A percentile compares a stretch with the other conserved stretches of the same genome.
Conservation (phyloP, 2,797 vertebrate species). For the Lerista edwardsae region DNA sequence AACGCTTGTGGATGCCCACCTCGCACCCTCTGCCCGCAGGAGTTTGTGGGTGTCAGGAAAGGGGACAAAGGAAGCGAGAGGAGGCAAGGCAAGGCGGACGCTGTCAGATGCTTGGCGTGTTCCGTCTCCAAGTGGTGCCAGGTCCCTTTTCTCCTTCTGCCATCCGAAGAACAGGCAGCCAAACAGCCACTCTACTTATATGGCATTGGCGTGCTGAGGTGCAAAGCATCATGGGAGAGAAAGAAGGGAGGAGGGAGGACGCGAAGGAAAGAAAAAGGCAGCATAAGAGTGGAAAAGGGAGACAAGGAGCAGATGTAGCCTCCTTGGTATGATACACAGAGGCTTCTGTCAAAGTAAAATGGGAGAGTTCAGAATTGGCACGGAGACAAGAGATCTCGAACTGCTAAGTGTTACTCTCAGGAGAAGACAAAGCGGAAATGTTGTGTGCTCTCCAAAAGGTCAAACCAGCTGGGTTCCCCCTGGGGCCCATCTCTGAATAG, state of each 20-base stretch:
- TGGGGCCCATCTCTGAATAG: no score
- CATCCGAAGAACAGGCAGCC: slow-evolving; percentile 59
- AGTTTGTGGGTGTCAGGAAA: neutral
- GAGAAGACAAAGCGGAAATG: no score
- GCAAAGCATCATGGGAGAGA: slow-evolving; percentile 69
- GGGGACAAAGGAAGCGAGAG: slow-evolving; percentile 5
- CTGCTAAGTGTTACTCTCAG: no score
- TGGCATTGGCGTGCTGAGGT: slow-evolving; percentile 78
- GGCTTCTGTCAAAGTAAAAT: neutral
- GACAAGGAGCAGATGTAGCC: neutral
- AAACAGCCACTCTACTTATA: slow-evolving; percentile 75
- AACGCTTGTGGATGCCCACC: neutral
- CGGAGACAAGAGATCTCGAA: neutral
- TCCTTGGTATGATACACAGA: neutral
- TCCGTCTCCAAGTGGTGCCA: slow-evolving; percentile 24
- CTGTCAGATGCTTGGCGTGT: neutral
- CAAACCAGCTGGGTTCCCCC: no score
- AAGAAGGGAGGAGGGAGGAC: neutral
- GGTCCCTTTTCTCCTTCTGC: slow-evolving; percentile 8
- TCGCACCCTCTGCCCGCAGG: slow-evolving; percentile 2
- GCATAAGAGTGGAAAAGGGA: neutral
- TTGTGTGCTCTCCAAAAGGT: no score
- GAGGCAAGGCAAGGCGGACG: neutral
- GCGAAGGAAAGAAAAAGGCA: neutral
- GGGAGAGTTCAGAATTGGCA: neutral